Base-by-base conservation (phyloP, 2,113 vertebrate species). In the Pseudopodoces humilis region DNA sequence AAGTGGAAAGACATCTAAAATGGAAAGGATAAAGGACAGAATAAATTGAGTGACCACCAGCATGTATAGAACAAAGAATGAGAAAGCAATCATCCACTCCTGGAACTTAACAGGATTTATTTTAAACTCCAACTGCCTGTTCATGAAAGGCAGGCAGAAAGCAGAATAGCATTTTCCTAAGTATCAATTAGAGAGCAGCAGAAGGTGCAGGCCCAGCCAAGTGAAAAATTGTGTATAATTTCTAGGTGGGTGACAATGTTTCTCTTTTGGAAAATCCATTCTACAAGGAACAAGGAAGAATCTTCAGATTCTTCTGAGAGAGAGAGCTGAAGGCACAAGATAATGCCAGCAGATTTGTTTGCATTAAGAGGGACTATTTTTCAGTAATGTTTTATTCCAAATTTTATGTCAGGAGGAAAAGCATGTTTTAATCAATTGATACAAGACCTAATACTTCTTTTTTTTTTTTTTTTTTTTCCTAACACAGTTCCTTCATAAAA, bases 71-170 rank as follows among this genome's bases (percentile, higher is more conserved):
- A 91, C 7, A 2, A 91, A 92, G 74, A 91, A 86, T 63, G 53
- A 90, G 74, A 90, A 88, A 91, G 91, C 74, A 95, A 77, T 94
- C 89, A 94, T 70, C 43, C 35, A 70, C 79, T 92, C 82, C 63
- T 83, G 72, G 64, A 95, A 91, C 77, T 83, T 79, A 83, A 92
- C 78, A 86, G 89, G 94, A 80, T 96, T 96, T 96, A 83, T 94
- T 95, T 96, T 95, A 80, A 90, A 95, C 59, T 91, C 53, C 31
- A 33, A 65, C 78, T 91, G 78, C 52, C 67, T 88, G 39, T 37
- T 78, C 25, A 2, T 50, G 77, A 90, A 91, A 94, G 74, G 62
- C 53, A 89, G n/a, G 67, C 39, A 92, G 71, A 90, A 87, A 90
- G 59, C 59, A 92, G 59, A 94, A 85, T 47, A 67, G 9, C 44